Conservation (phyloP, 2,797 vertebrate species). For the Neosalanx taihuensis region DNA sequence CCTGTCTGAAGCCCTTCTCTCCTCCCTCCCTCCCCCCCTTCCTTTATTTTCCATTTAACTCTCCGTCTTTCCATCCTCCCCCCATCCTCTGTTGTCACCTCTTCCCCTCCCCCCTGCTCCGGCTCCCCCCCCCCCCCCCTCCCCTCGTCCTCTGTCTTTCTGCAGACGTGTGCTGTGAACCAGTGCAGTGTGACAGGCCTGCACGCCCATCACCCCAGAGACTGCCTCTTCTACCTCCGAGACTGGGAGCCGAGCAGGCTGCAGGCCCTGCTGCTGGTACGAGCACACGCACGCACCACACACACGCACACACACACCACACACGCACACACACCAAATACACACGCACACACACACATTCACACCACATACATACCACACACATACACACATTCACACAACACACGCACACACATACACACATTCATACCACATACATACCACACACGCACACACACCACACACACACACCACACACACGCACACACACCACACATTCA, state of each 20-base stretch:
- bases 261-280: conserved; percentile 82
- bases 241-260: conserved; percentile 84
- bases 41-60: neutral
- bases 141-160: neutral
- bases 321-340: conserved; percentile 3
- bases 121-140: neutral
- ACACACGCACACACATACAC: too few relatives aligned
- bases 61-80: neutral
- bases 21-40: neutral
- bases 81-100: neutral
- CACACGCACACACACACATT: conserved; percentile 2
- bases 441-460: neutral
- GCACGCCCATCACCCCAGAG: conserved; percentile 87
- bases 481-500: conserved; percentile 15
- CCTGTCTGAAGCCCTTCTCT: neutral
- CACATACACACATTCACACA: too few relatives aligned
- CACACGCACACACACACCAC: conserved; percentile 17
- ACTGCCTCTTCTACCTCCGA: conserved; percentile 88
- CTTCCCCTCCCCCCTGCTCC: neutral
- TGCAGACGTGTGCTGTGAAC: conserved; percentile 80
- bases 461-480: neutral
- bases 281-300: conserved; percentile 15
- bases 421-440: neutral
- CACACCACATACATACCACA: conserved; percentile 20
- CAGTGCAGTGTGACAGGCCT: conserved; percentile 84